phyloP scores from a whole-genome alignment of 2,797 vertebrate species.

The Hoplostethus mediterraneus region DNA sequence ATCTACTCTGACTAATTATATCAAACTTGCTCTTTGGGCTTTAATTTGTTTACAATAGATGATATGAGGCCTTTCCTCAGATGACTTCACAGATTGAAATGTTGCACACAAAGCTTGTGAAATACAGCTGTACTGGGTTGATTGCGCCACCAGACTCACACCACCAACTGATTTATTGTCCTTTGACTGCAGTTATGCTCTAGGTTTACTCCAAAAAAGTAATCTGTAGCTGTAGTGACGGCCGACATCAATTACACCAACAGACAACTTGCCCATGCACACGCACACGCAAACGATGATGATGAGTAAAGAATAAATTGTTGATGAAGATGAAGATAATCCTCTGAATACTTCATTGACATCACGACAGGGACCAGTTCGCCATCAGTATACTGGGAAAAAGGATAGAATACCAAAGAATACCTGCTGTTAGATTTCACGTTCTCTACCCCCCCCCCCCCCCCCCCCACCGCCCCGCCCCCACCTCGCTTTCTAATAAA shows the following conservation, averaged over 20 bases:
- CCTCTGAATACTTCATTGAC: background rate
- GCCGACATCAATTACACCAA: background rate
- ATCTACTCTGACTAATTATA: constrained; percentile 78
- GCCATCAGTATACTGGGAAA: background rate
- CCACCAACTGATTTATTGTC: constrained; percentile 37
- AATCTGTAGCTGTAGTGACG: background rate
- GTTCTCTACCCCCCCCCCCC: constrained; percentile 21
- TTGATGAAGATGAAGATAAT: constrained; percentile 22
- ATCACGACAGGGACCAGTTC: background rate
- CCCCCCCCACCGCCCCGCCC: too few species aligned
- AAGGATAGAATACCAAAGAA: constrained; percentile 21
- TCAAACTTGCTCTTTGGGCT: constrained; percentile 75
- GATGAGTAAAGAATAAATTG: background rate
- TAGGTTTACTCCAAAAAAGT: constrained; percentile 22
- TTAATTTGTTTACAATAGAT: constrained; percentile 79
- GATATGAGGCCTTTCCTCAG: constrained; percentile 62
- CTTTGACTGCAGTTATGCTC: constrained; percentile 36
- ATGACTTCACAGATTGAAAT: constrained; percentile 62
- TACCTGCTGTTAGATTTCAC: constrained; percentile 19
- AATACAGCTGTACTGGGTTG: constrained; percentile 37
- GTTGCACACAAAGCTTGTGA: constrained; percentile 45
- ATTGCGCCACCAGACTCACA: constrained; percentile 26
- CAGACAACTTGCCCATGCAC: background rate
- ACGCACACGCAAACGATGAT: background rate
- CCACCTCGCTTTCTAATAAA: constrained; percentile 51